Percentiles rank a stretch among this genome's conserved stretches.
Conservation (phyloP, 2,888 invertebrate species). For the Anoplius nigerrimus region DNA sequence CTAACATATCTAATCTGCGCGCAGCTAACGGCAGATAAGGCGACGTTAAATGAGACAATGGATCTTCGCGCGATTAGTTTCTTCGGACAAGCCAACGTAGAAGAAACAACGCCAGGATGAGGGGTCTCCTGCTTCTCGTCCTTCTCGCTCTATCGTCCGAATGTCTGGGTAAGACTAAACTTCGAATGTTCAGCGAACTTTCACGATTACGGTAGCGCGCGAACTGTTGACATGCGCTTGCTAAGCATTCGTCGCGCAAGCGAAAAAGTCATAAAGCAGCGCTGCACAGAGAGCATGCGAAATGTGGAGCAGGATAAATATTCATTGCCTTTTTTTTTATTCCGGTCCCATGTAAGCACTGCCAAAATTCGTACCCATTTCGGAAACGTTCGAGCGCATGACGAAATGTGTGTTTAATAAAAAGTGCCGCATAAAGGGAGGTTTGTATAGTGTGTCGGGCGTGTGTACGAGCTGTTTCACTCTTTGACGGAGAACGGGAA, state of each 20-base stretch:
- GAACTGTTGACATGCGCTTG: no score
- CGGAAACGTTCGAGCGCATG: neutral
- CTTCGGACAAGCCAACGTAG: neutral
- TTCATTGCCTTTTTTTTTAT: no score
- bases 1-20: constrained; percentile 33
- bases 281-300: no score
- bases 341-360: no score
- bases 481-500: no score
- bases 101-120: constrained; percentile 21
- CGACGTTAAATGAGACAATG: neutral
- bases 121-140: constrained; percentile 4
- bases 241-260: no score
- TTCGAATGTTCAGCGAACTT: neutral
- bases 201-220: no score
- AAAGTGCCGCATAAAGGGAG: neutral
- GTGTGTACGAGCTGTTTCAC: no score
- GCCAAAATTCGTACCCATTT: no score
- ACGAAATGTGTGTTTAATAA: neutral
- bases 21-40: constrained; percentile 26
- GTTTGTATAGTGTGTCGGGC: neutral
- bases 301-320: no score
- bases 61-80: constrained; percentile 17
- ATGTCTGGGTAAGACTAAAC: constrained; percentile 22
- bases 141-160: constrained; percentile 9
- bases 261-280: no score